Base-by-base conservation (phyloP, 2,797 vertebrate species). In the Pachyuromys duprasi region DNA sequence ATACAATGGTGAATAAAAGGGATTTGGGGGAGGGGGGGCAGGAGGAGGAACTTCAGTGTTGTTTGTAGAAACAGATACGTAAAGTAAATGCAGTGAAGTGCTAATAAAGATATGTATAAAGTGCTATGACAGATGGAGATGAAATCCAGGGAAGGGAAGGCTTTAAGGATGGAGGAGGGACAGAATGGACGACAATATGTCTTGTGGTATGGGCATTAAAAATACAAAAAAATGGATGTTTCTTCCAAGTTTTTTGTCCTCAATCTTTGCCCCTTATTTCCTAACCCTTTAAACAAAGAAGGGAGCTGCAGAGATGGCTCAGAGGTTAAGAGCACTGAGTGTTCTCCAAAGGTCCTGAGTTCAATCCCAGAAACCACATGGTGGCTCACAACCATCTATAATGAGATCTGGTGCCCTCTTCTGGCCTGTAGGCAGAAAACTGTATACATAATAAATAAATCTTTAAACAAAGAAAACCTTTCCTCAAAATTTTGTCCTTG, bases 71-170 rank as follows among this genome's bases (percentile, higher is more conserved):
- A 17, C 67, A 96, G 60, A 90, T 49, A 81, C 80, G 88, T 36
- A 86, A 95, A 78, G 72, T 83, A 92, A 80, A 90, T 91, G 76
- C 33, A 96, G 33, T 80, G 39, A 86, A 72, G 15, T 86, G 57
- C 89, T 95, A 91, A 95, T 95, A 93, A 89, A 89, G 82, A 57
- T 93, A 67, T 86, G 49, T 75, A 75, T 82, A 53, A 91, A 92
- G 92, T 49, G 28, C 18, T 81, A 6, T 65, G 88, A 92, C 80
- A 90, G 55, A 90, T 62, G 60, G 31, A 63, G 22, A 78, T 93
- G 81, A 86, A 62, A 94, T 93, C 84, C 49, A 92, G 65, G 39
- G 60, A 90, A 67, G 42, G 80, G 31, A 82, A 90, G 33, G 17
- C 92, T 93, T 92, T 76, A 9, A 82, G 55, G 45, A 15, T 57